These are phyloP conservation scores for Iphiclides podalirius DNA, from an alignment of 2,888 invertebrate genomes.

Conservation along the genomic window DNA sequence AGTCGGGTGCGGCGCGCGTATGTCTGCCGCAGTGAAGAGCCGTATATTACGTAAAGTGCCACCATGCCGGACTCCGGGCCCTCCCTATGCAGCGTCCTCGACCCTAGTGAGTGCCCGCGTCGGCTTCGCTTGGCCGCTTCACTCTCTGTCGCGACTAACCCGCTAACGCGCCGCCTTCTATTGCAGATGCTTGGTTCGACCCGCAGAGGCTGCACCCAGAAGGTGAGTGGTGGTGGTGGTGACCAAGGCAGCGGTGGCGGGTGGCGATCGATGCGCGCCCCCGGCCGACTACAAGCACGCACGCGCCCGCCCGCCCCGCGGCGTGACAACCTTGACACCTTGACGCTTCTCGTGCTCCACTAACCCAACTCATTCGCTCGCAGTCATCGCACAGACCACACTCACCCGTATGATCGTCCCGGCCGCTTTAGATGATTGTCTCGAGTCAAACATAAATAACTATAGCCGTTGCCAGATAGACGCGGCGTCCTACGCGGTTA, in stretches of 20 bases:
- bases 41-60: constrained; percentile 69
- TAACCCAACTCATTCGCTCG: constrained; percentile 18
- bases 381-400: neutral
- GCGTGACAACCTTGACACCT: constrained; percentile 26
- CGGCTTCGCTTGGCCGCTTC: constrained; percentile 51
- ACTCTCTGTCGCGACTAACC: constrained; percentile 75
- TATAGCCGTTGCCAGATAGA: constrained; percentile 4
- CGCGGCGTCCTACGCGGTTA: neutral
- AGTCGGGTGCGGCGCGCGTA: constrained; percentile 75
- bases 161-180: constrained; percentile 80
- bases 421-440: neutral
- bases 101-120: constrained; percentile 64
- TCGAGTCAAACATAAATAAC: constrained; percentile 8
- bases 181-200: constrained; percentile 97
- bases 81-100: constrained; percentile 73
- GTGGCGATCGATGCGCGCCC: constrained; percentile 39
- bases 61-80: constrained; percentile 71
- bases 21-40: constrained; percentile 57
- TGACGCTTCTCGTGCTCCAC: constrained; percentile 30
- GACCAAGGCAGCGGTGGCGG: constrained; percentile 31
- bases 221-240: constrained; percentile 83
- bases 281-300: constrained; percentile 31
- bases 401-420: neutral
- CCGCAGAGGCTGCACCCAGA: constrained; percentile 94
- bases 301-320: constrained; percentile 37